Base-by-base conservation (phyloP, 2,113 vertebrate species). In the Amblyopsis rosae region DNA sequence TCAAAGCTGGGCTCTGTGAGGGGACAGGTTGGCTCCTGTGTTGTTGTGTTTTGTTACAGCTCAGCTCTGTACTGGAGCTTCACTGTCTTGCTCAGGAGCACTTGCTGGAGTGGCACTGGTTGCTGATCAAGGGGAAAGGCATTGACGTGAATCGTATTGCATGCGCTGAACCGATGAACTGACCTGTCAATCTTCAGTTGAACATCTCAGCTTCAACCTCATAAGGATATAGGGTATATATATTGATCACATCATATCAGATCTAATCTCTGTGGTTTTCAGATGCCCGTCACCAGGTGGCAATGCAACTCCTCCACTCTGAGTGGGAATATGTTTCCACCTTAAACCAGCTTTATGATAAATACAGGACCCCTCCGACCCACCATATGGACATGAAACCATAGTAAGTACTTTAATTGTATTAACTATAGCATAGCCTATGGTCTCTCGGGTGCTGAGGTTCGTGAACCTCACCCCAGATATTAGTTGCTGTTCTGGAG, bases 251-350 rank as follows among this genome's bases (percentile, higher is more conserved):
- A 50, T 12, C 13, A 50, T 9, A 41, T 41, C 35, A 41, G 4
- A 41, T 41, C 35, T 41, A 26, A 41, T 11, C 19, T 35, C 2
- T 0, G 50, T 47, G 32, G 9, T 33, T 8, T 12, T 0, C 75
- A 93, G 93, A 91, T 50, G 88, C 85, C 5, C 86, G 89, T 16
- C 90, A 92, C 56, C 88, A 87, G 61, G 88, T 90, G 55, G 86
- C 86, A 1, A 79, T 91, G 86, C 88, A 90, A 35, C 90, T 93
- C 11, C 79, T 93, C 35, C 88, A 90, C 19, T 92, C 93, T 0
- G 93, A 93, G 79, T 90, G 89, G 88, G 89, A 93, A 26, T 93
- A 93, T 10, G 89, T 93, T 16, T 88, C 89, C 0, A 85, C 80
- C 7, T 73, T 93, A 45, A 89, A 86, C 67, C 89, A 90, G 77